These are phyloP conservation scores for Chrysodeixis includens DNA, from an alignment of 2,888 invertebrate genomes.

Conservation along the genomic window DNA sequence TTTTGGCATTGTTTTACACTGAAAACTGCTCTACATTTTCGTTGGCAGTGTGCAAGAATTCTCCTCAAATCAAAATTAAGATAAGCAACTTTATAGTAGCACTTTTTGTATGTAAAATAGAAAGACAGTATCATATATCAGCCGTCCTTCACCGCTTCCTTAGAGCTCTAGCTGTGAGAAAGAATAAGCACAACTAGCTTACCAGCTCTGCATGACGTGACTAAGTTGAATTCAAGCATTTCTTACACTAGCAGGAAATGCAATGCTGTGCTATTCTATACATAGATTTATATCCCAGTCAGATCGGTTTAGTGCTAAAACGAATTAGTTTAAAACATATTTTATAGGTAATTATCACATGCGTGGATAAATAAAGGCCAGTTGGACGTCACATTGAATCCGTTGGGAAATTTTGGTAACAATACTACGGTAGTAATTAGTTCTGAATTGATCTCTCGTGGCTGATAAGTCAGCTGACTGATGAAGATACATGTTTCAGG, in stretches of 20 bases:
- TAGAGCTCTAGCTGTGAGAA: too few species aligned
- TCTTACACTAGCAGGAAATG: constrained; percentile 12
- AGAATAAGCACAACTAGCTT: too few species aligned
- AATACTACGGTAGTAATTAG: constrained; percentile 10
- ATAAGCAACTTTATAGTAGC: too few species aligned
- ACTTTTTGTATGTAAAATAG: too few species aligned
- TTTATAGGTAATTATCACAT: constrained; percentile 22
- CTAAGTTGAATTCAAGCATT: too few species aligned
- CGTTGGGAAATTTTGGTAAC: constrained; percentile 11
- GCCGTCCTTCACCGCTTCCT: too few species aligned
- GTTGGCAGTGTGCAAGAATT: background rate
- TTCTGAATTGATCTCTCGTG: constrained; percentile 6
- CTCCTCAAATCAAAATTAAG: background rate
- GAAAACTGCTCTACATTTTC: background rate
- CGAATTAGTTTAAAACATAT: constrained; percentile 29
- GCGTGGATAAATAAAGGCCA: constrained; percentile 26
- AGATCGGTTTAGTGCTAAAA: constrained; percentile 12
- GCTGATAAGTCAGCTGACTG: background rate
- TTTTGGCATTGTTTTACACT: too few species aligned
- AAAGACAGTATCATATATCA: too few species aligned
- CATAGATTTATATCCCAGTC: constrained; percentile 6
- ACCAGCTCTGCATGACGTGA: too few species aligned
- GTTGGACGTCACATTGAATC: constrained; percentile 12
- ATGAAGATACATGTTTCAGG: background rate
- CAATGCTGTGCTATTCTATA: constrained; percentile 16